Percentiles rank a stretch among this genome's conserved stretches.
phyloP scores from a whole-genome alignment of 2,113 vertebrate species.

The Sphyrna mokarran region DNA sequence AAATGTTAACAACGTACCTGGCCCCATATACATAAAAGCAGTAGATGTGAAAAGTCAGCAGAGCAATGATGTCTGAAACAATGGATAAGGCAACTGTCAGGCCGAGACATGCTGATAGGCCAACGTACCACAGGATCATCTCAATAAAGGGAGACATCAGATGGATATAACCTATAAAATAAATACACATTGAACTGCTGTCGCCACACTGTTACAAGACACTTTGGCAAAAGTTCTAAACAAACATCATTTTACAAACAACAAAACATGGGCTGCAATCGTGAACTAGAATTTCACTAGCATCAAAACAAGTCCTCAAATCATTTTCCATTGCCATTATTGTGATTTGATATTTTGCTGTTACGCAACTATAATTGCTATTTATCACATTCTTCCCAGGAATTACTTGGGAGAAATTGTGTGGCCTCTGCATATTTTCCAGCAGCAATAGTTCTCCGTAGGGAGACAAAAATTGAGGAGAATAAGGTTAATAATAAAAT shows the following conservation, averaged over 20 bases:
- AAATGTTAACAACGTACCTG: slow-evolving; percentile 59
- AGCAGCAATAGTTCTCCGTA: background rate
- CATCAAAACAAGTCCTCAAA: background rate
- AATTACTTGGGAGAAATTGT: background rate
- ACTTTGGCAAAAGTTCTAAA: background rate
- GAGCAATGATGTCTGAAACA: slow-evolving; percentile 82
- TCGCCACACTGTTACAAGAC: background rate
- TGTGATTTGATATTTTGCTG: background rate
- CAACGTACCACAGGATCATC: slow-evolving; percentile 89
- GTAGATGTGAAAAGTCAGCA: slow-evolving; percentile 97
- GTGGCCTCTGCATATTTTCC: background rate
- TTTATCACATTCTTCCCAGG: background rate
- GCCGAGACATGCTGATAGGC: slow-evolving; percentile 82
- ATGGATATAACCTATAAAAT: slow-evolving; percentile 80
- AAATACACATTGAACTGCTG: slow-evolving; percentile 3
- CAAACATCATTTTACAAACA: background rate
- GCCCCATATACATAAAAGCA: slow-evolving; percentile 99
- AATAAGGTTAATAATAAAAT: background rate
- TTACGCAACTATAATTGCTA: background rate
- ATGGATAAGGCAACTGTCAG: slow-evolving; percentile 82
- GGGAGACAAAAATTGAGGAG: background rate
- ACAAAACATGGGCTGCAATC: background rate
- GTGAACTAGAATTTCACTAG: background rate
- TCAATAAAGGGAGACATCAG: slow-evolving; percentile 91
- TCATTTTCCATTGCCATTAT: background rate